Base-by-base conservation (phyloP, 1,140 invertebrate species). In the Palaemon carinicauda region DNA sequence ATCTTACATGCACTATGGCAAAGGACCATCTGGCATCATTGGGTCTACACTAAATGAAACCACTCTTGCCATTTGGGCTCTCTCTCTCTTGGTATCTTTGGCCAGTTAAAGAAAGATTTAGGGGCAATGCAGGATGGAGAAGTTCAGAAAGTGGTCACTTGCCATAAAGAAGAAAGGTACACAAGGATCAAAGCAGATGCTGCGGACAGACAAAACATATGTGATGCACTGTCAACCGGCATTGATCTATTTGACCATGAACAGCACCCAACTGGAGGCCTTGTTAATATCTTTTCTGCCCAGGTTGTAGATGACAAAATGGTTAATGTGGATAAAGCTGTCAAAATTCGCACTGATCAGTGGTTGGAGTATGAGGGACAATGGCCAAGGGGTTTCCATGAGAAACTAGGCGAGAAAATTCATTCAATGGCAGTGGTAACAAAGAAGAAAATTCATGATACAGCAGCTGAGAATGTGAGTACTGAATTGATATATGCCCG, bases 291-390 rank as follows among this genome's bases (percentile, higher is more conserved):
- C 27, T 75, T 75, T 31, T 29, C 73, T 27, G 73, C 24, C 41
- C 73, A 75, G 73, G 31, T 75, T 31, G 73, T 75, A 31, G 73
- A 75, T n/a, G n/a, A n/a, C n/a, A n/a, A n/a, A n/a, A n/a, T n/a
- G n/a, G n/a, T n/a, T n/a, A n/a, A n/a, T n/a, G 73, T 75, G 19
- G 73, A 75, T 33, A 31, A 75, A 31, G 27, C 73, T 29, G n/a
- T 75, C n/a, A 75, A 27, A 75, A 29, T 75, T 75, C 24, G 73
- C 41, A 75, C n/a, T 27, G 31, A 75, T 24, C 73, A 75, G 31
- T 27, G 73, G 31, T 31, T 29, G 24, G 73, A 75, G 73, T 75
- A 75, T 75, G 73, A 75, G 31, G 41, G 21, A 31, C 21, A 31
- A 27, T 75, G 73, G 73, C 73, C 73, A 75, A 75, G 24, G 27